Conservation (phyloP, 2,797 vertebrate species). For the Brachyalestes nurse region DNA sequence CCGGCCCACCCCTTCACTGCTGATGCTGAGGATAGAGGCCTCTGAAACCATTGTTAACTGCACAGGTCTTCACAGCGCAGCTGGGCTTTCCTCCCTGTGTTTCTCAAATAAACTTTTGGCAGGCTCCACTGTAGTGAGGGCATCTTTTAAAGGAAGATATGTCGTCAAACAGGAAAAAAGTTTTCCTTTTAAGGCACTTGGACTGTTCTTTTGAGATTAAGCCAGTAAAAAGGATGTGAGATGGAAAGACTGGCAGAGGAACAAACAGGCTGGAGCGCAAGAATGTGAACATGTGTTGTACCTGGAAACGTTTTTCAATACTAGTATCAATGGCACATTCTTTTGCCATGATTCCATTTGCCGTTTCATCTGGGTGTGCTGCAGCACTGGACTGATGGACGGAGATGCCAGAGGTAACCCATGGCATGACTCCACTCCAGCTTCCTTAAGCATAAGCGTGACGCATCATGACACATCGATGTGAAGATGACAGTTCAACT, state of each 20-base stretch:
- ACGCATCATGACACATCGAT: background rate
- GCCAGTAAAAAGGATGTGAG: slow-evolving; percentile 13
- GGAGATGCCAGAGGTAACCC: background rate
- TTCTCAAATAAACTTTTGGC: slow-evolving; percentile 37
- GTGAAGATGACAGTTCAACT: background rate
- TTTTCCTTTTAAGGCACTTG: slow-evolving; percentile 69
- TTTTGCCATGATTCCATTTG: slow-evolving; percentile 59
- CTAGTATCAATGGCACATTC: slow-evolving; percentile 56
- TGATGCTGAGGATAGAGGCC: background rate
- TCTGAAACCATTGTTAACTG: slow-evolving; percentile 48
- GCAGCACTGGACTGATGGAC: background rate
- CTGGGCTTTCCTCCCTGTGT: slow-evolving; percentile 41
- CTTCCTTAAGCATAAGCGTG: background rate
- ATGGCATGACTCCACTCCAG: background rate
- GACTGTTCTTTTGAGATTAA: slow-evolving; percentile 39
- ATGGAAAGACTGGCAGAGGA: slow-evolving; percentile 48
- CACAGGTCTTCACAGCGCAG: slow-evolving; percentile 39
- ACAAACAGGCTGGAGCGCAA: slow-evolving; percentile 31
- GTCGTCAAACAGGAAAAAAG: slow-evolving; percentile 62
- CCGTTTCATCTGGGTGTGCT: background rate
- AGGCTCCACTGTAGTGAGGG: background rate
- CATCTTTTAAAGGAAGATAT: slow-evolving; percentile 45
- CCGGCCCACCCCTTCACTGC: background rate
- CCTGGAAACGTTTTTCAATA: slow-evolving; percentile 54
- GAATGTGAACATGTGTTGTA: slow-evolving; percentile 50